A percentile compares a stretch with the other conserved stretches of the same genome.
These are phyloP conservation scores for Geococcyx californianus DNA, from an alignment of 2,113 vertebrate species.

Conservation along the genomic window DNA sequence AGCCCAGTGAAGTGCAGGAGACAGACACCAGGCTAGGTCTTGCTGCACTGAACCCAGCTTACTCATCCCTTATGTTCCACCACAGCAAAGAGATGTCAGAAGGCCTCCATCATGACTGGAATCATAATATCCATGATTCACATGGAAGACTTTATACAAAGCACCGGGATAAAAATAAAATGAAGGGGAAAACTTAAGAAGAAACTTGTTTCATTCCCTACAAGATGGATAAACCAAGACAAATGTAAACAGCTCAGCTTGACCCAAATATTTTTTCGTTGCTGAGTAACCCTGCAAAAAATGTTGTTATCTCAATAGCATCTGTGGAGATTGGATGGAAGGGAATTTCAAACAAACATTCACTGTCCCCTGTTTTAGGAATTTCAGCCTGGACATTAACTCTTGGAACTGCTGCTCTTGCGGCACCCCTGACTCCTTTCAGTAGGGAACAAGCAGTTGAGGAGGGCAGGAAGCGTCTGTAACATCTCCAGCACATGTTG, in stretches of 20 bases:
- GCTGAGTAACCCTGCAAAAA: conserved; percentile 69
- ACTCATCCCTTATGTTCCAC: not conserved
- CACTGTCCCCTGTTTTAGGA: not conserved
- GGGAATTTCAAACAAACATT: conserved; percentile 50
- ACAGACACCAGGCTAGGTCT: not conserved
- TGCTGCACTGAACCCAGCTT: not conserved
- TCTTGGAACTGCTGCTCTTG: not conserved
- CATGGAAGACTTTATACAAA: conserved; percentile 51
- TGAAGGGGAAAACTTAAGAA: not conserved
- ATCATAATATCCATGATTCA: conserved; percentile 54
- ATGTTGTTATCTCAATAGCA: conserved; percentile 37
- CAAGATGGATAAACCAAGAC: conserved; percentile 46
- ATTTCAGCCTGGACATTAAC: not conserved
- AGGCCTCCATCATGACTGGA: conserved; percentile 36
- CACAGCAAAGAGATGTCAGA: conserved; percentile 38
- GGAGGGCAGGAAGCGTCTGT: not conserved
- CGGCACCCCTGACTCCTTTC: not conserved
- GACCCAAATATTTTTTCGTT: conserved; percentile 74
- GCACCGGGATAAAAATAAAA: conserved; percentile 58
- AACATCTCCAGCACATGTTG: not conserved
- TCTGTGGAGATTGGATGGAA: conserved; percentile 48
- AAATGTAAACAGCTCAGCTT: conserved; percentile 57
- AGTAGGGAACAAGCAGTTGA: not conserved
- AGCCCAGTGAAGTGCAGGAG: not conserved
- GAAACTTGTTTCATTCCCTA: conserved; percentile 31